Conservation (phyloP, 2,888 invertebrate species). For the Caenorhabditis sp. region DNA sequence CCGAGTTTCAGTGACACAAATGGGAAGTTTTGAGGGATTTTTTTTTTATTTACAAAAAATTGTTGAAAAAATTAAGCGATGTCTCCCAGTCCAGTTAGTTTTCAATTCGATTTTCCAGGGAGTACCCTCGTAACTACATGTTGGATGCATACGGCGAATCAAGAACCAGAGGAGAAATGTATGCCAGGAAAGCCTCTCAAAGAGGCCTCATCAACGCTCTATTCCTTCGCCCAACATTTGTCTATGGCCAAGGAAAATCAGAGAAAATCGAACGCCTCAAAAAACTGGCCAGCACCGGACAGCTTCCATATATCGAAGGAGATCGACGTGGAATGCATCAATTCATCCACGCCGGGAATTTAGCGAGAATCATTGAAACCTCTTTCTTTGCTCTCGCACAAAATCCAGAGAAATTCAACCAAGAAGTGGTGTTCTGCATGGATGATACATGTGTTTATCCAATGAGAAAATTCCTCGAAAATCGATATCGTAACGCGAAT, state of each 20-base stretch:
- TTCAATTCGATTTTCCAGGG: conserved; percentile 40
- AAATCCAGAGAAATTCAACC: conserved; percentile 44
- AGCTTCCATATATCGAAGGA: conserved; percentile 55
- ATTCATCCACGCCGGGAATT: conserved; percentile 65
- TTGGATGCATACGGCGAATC: conserved; percentile 67
- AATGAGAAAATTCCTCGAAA: conserved; percentile 53
- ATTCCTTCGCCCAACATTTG: conserved; percentile 60
- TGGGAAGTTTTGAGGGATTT: too few species aligned
- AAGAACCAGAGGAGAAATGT: conserved; percentile 61
- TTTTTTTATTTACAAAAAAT: too few species aligned
- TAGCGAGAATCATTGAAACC: conserved; percentile 54
- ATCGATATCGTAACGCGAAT: conserved; percentile 20
- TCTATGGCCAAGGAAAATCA: conserved; percentile 62
- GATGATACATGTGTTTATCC: conserved; percentile 56
- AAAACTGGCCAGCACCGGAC: conserved; percentile 39
- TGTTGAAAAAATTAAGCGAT: too few species aligned
- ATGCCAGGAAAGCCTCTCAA: conserved; percentile 47
- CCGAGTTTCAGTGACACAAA: too few species aligned
- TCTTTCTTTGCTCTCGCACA: conserved; percentile 47
- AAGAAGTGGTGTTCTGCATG: conserved; percentile 65
- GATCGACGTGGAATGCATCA: conserved; percentile 62
- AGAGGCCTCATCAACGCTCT: conserved; percentile 41
- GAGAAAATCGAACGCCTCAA: conserved; percentile 43
- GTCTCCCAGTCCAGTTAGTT: too few species aligned
- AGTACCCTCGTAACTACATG: conserved; percentile 56